These are phyloP conservation scores for Orchesella cincta DNA, from an alignment of 1,140 invertebrate species.

Conservation along the genomic window DNA sequence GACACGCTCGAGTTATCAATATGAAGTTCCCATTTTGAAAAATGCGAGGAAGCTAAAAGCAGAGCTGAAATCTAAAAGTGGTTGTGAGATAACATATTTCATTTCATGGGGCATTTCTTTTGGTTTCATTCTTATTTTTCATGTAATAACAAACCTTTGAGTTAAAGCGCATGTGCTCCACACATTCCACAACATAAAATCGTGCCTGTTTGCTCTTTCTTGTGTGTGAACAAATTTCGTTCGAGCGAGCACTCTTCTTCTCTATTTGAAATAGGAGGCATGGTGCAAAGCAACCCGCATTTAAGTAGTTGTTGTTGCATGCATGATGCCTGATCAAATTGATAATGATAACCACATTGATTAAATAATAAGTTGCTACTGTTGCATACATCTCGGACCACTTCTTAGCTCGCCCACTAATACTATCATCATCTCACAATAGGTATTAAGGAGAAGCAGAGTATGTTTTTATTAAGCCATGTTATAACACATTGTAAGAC, in stretches of 20 bases:
- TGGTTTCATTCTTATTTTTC: too few relatives aligned
- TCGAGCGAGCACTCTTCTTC: neutral
- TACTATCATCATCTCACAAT: neutral
- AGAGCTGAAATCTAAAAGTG: neutral
- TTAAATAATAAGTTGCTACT: neutral
- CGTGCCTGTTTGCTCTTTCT: too few relatives aligned
- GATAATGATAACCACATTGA: neutral
- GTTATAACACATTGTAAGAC: too few relatives aligned
- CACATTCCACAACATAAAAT: too few relatives aligned
- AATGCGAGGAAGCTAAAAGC: neutral
- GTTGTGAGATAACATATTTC: neutral
- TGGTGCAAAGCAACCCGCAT: too few relatives aligned
- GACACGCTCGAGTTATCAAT: conserved; percentile 18
- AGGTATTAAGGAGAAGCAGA: neutral
- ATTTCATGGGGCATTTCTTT: neutral
- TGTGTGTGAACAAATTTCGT: too few relatives aligned
- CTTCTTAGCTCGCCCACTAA: neutral
- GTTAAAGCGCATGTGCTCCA: too few relatives aligned
- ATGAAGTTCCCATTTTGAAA: neutral
- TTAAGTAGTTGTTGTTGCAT: neutral
- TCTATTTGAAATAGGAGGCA: neutral
- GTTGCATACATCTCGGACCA: neutral
- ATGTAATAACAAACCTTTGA: too few relatives aligned
- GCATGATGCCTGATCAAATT: neutral
- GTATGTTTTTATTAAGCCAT: too few relatives aligned